Percentiles rank a stretch among this genome's conserved stretches.
These are phyloP conservation scores for Chymomyza procnemis DNA, from an alignment of 2,888 invertebrate species.

Conservation along the genomic window DNA sequence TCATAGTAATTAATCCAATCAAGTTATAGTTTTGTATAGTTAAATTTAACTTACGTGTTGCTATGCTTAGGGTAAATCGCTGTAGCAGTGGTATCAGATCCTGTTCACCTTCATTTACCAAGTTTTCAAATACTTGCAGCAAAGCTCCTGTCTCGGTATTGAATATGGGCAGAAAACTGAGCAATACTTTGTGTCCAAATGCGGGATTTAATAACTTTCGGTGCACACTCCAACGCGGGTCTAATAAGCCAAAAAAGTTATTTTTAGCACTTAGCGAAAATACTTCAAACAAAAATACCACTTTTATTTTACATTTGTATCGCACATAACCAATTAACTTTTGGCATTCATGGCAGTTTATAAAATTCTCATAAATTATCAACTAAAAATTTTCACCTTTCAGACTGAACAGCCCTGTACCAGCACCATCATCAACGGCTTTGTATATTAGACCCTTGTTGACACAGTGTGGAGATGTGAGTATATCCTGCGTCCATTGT, in stretches of 20 bases:
- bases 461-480: slow-evolving; percentile 72
- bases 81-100: slow-evolving; percentile 66
- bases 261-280: not conserved
- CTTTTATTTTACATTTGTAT: too few species aligned
- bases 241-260: slow-evolving; percentile 26
- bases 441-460: slow-evolving; percentile 72
- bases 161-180: slow-evolving; percentile 73
- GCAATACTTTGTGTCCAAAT: slow-evolving; percentile 70
- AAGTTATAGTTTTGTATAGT: not conserved
- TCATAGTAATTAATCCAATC: slow-evolving; percentile 1
- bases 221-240: slow-evolving; percentile 73
- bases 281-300: too few species aligned
- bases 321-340: too few species aligned
- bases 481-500: slow-evolving; percentile 66
- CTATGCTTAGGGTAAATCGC: slow-evolving; percentile 65
- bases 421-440: slow-evolving; percentile 71
- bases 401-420: slow-evolving; percentile 70
- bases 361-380: too few species aligned
- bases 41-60: slow-evolving; percentile 69
- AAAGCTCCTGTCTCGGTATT: slow-evolving; percentile 63
- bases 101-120: slow-evolving; percentile 48
- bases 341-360: too few species aligned
- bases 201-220: slow-evolving; percentile 75
- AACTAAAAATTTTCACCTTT: slow-evolving; percentile 44
- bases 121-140: slow-evolving; percentile 41